Evolutionary conservation across 1,140 invertebrate genomes (phyloP).

Genomic region (Metopolophium dirhodum): DNA sequence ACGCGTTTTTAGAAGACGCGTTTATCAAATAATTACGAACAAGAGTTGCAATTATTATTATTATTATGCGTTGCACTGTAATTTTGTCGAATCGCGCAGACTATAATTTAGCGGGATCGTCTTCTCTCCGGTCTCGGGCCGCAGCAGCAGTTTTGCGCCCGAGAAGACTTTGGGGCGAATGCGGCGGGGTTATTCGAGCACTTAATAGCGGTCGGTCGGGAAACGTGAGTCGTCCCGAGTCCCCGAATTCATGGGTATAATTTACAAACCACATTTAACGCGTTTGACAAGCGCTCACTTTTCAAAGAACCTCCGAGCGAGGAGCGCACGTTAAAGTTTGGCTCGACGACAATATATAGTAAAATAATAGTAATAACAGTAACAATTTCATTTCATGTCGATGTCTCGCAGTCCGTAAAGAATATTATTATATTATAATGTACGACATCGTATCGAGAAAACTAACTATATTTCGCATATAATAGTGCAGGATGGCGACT

Average conservation of each 20-base stretch:
- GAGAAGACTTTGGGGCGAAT: neutral
- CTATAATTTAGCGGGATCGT: slow-evolving; percentile 17
- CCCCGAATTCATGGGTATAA: neutral
- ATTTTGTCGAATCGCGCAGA: neutral
- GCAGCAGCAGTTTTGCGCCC: neutral
- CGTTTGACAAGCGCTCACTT: slow-evolving; percentile 35
- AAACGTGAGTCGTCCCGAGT: slow-evolving; percentile 13
- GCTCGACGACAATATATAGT: no score
- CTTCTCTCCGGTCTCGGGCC: neutral
- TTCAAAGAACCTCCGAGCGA: neutral
- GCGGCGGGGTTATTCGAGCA: slow-evolving; percentile 2
- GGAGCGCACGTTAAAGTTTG: neutral
- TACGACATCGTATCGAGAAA: no score
- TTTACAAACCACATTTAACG: slow-evolving; percentile 39
- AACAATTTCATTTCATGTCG: neutral
- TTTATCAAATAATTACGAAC: neutral
- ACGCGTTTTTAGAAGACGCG: neutral
- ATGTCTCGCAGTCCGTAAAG: neutral
- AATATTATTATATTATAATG: neutral
- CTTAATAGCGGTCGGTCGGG: neutral
- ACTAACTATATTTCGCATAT: no score
- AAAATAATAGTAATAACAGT: neutral
- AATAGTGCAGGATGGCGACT: no score
- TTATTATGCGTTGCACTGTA: neutral
- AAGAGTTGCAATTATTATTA: neutral